Percentiles rank a stretch among this genome's conserved stretches.
These are phyloP conservation scores for Sisor rabdophorus DNA, from an alignment of 2,113 vertebrate species.

Conservation along the genomic window DNA sequence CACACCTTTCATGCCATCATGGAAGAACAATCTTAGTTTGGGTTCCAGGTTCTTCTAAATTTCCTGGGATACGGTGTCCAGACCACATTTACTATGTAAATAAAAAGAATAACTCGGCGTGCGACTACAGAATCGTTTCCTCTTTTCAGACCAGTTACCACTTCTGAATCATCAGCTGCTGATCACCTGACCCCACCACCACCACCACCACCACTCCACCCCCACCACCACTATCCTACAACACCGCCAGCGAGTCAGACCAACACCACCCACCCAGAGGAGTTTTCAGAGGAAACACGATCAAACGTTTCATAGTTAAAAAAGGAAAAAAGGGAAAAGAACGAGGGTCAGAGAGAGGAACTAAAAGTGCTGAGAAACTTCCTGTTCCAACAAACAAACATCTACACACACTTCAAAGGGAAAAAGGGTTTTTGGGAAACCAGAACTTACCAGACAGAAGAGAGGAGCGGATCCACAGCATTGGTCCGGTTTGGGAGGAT, in stretches of 20 bases:
- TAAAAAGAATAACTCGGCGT: not conserved
- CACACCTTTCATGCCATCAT: not conserved
- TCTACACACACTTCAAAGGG: not conserved
- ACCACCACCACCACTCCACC: not conserved
- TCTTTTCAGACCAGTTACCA: not conserved
- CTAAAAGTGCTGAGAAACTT: not conserved
- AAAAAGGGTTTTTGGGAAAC: conserved; percentile 1
- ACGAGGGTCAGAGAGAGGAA: not conserved
- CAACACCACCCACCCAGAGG: too few species aligned
- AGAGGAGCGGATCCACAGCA: not conserved
- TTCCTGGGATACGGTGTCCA: too few species aligned
- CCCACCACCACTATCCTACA: too few species aligned
- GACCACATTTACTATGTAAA: not conserved
- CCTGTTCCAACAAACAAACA: conserved; percentile 18
- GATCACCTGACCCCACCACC: conserved; percentile 23
- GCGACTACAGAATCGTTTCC: conserved; percentile 20
- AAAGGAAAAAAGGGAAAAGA: not conserved
- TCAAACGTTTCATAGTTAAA: not conserved
- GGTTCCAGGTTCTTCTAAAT: too few species aligned
- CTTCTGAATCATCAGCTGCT: conserved; percentile 16
- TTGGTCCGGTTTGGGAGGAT: not conserved
- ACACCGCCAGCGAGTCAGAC: too few species aligned
- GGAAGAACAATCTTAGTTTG: not conserved
- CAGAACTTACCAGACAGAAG: conserved; percentile 17
- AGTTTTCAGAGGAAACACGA: not conserved